A percentile compares a stretch with the other conserved stretches of the same genome.
Conservation (phyloP, 2,113 vertebrate species). For the Gavia stellata region DNA sequence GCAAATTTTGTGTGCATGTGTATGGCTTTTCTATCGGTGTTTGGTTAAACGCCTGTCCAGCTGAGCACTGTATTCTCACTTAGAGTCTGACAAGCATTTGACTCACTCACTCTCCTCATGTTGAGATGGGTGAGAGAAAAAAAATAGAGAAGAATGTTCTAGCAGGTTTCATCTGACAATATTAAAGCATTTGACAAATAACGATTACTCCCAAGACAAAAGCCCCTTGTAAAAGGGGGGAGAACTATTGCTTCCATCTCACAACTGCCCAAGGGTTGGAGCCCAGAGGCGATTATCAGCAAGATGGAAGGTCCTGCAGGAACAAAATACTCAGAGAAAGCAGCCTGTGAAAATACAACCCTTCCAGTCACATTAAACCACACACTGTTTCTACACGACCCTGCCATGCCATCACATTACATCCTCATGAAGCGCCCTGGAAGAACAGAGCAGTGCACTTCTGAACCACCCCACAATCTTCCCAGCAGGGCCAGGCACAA, state of each 20-base stretch:
- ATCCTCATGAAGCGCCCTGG: background rate
- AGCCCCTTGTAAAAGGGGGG: background rate
- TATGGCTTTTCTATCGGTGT: background rate
- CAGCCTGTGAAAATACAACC: background rate
- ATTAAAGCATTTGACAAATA: background rate
- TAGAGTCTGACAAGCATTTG: background rate
- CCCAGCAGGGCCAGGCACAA: background rate
- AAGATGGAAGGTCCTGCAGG: background rate
- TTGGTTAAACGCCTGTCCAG: background rate
- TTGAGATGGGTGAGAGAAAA: background rate
- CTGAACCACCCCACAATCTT: rapidly evolving
- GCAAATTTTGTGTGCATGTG: background rate
- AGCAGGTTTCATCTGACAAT: background rate
- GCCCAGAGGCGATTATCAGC: background rate
- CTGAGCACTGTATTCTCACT: background rate
- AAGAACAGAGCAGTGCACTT: background rate
- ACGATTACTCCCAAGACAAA: background rate
- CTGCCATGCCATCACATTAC: background rate
- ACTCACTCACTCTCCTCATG: background rate
- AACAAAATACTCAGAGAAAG: background rate
- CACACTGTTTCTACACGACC: rapidly evolving
- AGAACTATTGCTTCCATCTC: background rate
- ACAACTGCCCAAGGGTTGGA: background rate
- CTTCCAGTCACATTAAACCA: background rate
- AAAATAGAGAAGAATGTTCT: background rate